Evolutionary conservation across 2,113 vertebrate genomes (phyloP), one percentile per base, ranked within the genome.

Genomic region (Gobius niger): DNA sequence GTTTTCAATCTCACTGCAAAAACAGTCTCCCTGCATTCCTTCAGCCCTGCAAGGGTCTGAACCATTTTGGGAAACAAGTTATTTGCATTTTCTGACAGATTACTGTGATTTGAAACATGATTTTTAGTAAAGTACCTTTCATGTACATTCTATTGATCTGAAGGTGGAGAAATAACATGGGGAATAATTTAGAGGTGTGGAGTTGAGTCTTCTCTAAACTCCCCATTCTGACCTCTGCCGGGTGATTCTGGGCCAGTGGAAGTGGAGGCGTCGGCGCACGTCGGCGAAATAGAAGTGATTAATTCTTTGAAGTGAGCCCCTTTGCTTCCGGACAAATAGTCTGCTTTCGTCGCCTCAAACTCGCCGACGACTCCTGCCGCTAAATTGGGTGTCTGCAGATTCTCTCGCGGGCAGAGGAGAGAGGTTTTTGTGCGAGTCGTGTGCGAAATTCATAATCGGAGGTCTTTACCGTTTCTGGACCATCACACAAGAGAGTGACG

Each of bases 241-340:
- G 66, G 9, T 47, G 52, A 64, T 44, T 72, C 66, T 8, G 47
- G 49, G 15, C 44, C 65, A 7, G 67, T 24, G 63, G 7, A 46
- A 46, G n/a, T 54, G 63, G 13, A 60, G 47, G 42, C 60, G 54
- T 49, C 24, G 52, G 68, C 63, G 14, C 61, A 13, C 60, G 2
- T 34, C 46, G 40, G 66, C 65, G 59, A 75, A 52, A 81, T 62
- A 11, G 56, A 75, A 50, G 71, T 65, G 72, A 68, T 75, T 73
- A 51, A 71, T 69, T 76, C 24, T 80, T 51, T 70, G 56, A 68
- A 7, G 40, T 44, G 57, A 73, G 51, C 13, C 10, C 24, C 46
- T 46, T 53, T 14, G 4, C 7, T 61, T 65, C 64, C 40, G 49
- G 67, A 47, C 40, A 66, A 40, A 49, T 68, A 68, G 67, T 7